These are phyloP conservation scores for Otus sunia DNA, from an alignment of 2,113 vertebrate species.

Conservation along the genomic window DNA sequence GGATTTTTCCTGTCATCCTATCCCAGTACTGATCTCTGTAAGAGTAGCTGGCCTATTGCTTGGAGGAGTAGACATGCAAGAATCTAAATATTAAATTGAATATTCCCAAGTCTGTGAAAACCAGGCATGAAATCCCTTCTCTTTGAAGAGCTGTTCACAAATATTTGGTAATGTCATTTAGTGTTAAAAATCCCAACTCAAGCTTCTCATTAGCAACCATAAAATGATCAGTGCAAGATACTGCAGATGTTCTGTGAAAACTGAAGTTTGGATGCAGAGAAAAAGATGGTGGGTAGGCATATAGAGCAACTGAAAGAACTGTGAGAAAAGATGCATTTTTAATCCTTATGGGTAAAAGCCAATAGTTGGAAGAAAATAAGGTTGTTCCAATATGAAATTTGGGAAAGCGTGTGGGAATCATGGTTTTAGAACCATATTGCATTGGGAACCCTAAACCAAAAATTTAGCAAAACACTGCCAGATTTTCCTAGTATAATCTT, in stretches of 20 bases:
- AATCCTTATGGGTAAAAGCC: constrained; percentile 21
- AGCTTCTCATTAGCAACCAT: constrained; percentile 35
- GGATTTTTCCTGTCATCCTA: neutral
- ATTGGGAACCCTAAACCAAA: neutral
- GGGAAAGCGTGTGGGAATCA: constrained; percentile 6
- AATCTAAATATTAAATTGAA: neutral
- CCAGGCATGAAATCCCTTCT: neutral
- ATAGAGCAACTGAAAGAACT: neutral
- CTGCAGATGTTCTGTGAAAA: constrained; percentile 64
- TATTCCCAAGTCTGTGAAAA: neutral
- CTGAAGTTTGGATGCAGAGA: constrained; percentile 14
- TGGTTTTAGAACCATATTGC: constrained; percentile 26
- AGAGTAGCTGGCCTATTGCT: neutral
- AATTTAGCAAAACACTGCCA: neutral
- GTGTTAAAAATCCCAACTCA: constrained; percentile 7
- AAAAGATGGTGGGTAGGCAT: constrained; percentile 28
- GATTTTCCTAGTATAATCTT: constrained; percentile 17
- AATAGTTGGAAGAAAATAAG: neutral
- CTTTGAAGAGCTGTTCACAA: constrained; percentile 37
- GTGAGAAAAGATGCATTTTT: constrained; percentile 21
- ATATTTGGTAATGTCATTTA: constrained; percentile 2
- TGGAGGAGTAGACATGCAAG: neutral
- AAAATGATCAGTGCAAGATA: neutral
- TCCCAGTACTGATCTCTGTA: neutral
- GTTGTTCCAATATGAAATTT: constrained; percentile 11